Conservation (phyloP, 92 coral and sea anemone genomes). For the Siderastrea radians region DNA sequence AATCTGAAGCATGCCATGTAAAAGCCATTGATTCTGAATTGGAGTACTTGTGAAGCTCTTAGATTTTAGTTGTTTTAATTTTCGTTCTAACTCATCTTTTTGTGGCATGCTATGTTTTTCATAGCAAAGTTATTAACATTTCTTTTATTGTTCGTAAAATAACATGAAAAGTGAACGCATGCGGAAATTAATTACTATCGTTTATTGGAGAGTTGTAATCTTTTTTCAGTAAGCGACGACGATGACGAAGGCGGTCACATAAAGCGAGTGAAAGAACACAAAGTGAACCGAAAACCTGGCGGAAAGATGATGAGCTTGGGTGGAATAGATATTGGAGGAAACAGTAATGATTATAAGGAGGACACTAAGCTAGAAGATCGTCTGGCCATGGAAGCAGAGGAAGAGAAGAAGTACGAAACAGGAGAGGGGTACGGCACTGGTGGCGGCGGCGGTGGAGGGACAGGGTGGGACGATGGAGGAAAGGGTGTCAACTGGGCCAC, state of each 20-base stretch:
- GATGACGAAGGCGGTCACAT: slow-evolving; percentile 54
- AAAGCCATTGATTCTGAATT: too few species aligned
- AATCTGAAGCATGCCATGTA: slow-evolving; percentile 5
- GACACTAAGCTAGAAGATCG: slow-evolving; percentile 94
- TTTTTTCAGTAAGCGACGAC: slow-evolving; percentile 16
- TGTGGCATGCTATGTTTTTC: not conserved
- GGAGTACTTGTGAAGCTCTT: too few species aligned
- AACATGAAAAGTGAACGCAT: not conserved
- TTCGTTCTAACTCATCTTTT: not conserved
- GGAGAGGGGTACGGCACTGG: slow-evolving; percentile 83
- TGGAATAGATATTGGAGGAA: slow-evolving; percentile 72
- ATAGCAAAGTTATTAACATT: not conserved
- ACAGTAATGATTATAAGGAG: slow-evolving; percentile 81
- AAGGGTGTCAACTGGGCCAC: slow-evolving; percentile 79
- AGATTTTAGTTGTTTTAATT: not conserved
- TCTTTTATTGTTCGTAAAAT: not conserved
- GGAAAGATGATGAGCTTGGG: slow-evolving; percentile 78
- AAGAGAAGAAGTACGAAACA: slow-evolving; percentile 93
- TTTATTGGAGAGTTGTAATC: not conserved
- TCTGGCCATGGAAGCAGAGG: slow-evolving; percentile 97
- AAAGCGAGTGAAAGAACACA: slow-evolving; percentile 82
- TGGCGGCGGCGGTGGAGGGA: slow-evolving; percentile 79
- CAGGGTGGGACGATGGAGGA: slow-evolving; percentile 73
- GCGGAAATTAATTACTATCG: not conserved
- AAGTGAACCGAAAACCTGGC: slow-evolving; percentile 81